Conservation (phyloP, 2,797 vertebrate species). For the Orientallactaga sibirica region DNA sequence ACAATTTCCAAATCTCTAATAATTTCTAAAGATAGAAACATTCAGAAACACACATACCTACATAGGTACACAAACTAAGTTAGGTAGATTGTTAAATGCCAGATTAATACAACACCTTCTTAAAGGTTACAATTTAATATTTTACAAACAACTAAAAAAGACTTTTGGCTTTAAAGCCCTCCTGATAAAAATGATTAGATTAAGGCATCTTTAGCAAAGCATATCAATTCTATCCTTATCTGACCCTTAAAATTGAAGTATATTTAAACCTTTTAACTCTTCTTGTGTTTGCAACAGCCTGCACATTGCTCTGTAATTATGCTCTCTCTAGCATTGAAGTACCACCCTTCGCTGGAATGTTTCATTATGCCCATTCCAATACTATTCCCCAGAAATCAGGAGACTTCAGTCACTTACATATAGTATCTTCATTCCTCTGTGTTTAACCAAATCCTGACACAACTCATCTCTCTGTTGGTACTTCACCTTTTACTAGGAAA, state of each 20-base stretch:
- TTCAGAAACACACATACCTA: too few relatives aligned
- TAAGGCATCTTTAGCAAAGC: neutral
- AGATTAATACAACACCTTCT: neutral
- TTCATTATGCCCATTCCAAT: neutral
- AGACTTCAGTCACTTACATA: neutral
- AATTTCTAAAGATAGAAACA: neutral
- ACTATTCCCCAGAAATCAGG: neutral
- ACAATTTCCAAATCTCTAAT: neutral
- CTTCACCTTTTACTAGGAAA: neutral
- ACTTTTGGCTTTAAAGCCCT: constrained; percentile 8
- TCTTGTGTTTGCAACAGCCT: neutral
- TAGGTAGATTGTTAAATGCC: neutral
- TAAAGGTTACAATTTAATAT: constrained; percentile 14
- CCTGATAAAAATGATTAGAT: neutral
- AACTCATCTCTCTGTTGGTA: neutral
- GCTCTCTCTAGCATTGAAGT: neutral
- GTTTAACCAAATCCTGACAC: neutral
- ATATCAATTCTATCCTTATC: neutral
- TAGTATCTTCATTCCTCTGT: neutral
- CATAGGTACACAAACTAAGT: neutral
- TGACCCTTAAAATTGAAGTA: neutral
- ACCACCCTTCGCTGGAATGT: neutral
- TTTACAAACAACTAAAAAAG: neutral
- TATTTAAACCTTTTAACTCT: neutral
- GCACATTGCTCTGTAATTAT: neutral